Evolutionary conservation across 2,797 vertebrate genomes (phyloP), one percentile per base, ranked within the genome.

Genomic region (Lemur catta): DNA sequence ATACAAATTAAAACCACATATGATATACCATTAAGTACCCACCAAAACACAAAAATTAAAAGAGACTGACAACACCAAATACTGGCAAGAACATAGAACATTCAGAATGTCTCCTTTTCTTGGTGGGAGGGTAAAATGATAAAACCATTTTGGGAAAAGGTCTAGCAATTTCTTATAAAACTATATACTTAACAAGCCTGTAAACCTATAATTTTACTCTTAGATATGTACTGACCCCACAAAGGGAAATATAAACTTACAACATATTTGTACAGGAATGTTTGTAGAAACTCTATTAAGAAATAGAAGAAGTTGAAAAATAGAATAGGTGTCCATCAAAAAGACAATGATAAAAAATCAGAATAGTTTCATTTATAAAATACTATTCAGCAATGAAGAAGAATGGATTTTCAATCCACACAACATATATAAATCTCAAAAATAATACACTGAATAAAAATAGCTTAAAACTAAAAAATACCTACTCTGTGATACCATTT

Each of bases 221-320:
- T 28, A 75, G 0, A 1, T 48, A 50, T 65, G 85, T 81, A 71
- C 3, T 4, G 1, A 46, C 35, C 2, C 24, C 1, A 4, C 8
- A 15, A 86, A 55, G 69, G 38, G 17, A 69, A 92, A 72, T 82
- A 28, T n/a, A 92, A 63, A 8, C 35, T 8, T 15, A 43, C 10
- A 57, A 55, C 92, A 85, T 57, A 86, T 2, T 92, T 76, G 67
- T 76, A 41, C 1, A 82, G 85, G 18, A 86, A 78, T 86, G 7
- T 78, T 82, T 1, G 82, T 57, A 61, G n/a, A 67, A 78, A 4
- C 28, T 38, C 41, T 41, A 63, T 52, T 75, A 82, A 63, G 33
- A 63, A 59, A 72, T 76, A 71, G 67, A 75, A 71, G 22, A 95
- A 63, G 24, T 30, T 8, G 76, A 94, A 30, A 92, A 81, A n/a